Evolutionary conservation across 2,797 vertebrate species (phyloP).

Genomic region (Erethizon dorsatum): DNA sequence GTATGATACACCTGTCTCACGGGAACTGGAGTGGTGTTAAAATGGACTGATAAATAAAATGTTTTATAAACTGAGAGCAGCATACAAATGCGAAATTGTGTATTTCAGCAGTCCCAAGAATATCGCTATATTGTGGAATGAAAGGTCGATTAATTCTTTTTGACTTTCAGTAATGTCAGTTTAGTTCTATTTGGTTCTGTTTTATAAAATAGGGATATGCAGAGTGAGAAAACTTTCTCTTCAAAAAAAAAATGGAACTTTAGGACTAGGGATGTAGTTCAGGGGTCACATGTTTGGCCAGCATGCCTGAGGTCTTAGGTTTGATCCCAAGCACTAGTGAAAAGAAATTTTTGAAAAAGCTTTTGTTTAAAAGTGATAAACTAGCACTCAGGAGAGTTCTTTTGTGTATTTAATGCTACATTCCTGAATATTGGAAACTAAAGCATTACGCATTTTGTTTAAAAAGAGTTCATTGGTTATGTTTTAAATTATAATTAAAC

Average conservation of each 20-base stretch:
- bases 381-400: conserved; percentile 6
- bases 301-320: not conserved
- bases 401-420: conserved; percentile 25
- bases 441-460: conserved; percentile 35
- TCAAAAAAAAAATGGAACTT: not conserved
- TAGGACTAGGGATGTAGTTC: not conserved
- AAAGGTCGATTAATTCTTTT: conserved; percentile 22
- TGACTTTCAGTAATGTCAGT: not conserved
- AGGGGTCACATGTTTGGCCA: not conserved
- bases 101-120: conserved; percentile 17
- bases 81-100: conserved; percentile 1
- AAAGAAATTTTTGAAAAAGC: not conserved
- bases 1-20: not conserved
- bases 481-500: conserved; percentile 39
- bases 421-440: conserved; percentile 46
- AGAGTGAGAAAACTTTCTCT: conserved; percentile 19
- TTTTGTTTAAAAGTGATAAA: not conserved
- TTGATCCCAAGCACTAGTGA: not conserved
- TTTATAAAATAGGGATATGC: conserved; percentile 47
- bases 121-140: not conserved
- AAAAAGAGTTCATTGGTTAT: not conserved
- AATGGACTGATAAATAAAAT: conserved; percentile 44
- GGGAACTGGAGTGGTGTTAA: conserved; percentile 1
- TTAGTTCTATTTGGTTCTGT: not conserved
- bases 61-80: conserved; percentile 53